Conservation (phyloP, 2,113 vertebrate species). For the Brachirus orientalis region DNA sequence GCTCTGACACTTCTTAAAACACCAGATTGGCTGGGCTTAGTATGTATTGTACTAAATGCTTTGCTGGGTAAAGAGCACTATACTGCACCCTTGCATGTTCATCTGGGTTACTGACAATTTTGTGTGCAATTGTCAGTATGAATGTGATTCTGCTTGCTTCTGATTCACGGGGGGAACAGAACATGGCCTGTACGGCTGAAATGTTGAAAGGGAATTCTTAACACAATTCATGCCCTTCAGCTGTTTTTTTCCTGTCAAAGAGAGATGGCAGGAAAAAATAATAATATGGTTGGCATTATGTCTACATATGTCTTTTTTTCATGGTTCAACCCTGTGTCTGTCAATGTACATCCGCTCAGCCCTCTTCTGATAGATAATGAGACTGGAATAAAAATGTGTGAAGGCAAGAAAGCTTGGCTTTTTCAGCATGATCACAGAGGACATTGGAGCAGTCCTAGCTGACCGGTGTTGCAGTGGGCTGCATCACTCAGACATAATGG, state of each 20-base stretch:
- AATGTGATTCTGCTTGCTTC: constrained; percentile 37
- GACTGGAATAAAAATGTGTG: constrained; percentile 42
- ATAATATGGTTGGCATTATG: constrained; percentile 61
- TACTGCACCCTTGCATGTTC: background rate
- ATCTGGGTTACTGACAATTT: constrained; percentile 26
- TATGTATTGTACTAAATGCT: too few species aligned
- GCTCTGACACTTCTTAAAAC: too few species aligned
- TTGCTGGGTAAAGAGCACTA: too few species aligned
- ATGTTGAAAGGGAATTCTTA: constrained; percentile 73
- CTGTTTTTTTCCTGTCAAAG: constrained; percentile 60
- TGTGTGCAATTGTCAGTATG: constrained; percentile 35
- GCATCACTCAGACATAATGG: constrained; percentile 58
- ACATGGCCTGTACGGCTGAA: constrained; percentile 23
- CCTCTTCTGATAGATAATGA: constrained; percentile 53
- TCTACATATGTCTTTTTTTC: constrained; percentile 60
- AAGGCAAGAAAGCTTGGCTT: constrained; percentile 9
- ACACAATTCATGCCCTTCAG: constrained; percentile 68
- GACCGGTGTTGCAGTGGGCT: constrained; percentile 52
- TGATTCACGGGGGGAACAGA: constrained; percentile 33
- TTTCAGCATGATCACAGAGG: constrained; percentile 36
- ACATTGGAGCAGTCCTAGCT: constrained; percentile 41
- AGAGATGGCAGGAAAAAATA: constrained; percentile 53
- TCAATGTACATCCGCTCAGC: constrained; percentile 43
- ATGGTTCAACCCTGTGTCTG: constrained; percentile 38
- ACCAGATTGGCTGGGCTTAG: too few species aligned